Conservation (phyloP, 2,113 vertebrate species). For the Caranx melampygus region DNA sequence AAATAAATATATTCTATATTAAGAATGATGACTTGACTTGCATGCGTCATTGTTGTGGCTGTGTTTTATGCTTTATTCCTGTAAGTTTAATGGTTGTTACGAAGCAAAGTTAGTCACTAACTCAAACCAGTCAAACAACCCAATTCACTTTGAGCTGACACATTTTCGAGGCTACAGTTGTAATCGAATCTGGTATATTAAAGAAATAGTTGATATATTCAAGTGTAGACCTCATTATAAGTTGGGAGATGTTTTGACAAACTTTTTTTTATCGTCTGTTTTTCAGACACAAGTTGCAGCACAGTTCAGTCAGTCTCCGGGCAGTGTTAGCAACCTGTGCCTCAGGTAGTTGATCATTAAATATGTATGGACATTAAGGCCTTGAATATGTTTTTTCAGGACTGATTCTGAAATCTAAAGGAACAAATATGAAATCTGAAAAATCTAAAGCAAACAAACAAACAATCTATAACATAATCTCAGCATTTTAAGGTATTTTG, state of each 20-base stretch:
- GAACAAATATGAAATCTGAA: conserved; percentile 5
- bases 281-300: background rate
- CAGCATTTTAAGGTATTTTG: background rate
- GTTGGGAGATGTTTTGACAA: background rate
- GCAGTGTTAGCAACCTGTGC: conserved; percentile 6
- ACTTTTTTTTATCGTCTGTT: conserved; percentile 3
- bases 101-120: conserved; percentile 32
- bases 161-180: background rate
- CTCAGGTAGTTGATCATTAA: conserved; percentile 26
- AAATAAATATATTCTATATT: background rate
- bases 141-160: conserved; percentile 33
- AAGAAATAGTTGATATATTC: conserved; percentile 5
- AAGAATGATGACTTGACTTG: background rate
- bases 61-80: background rate
- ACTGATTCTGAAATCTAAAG: conserved; percentile 14
- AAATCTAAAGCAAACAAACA: no score
- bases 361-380: conserved; percentile 33
- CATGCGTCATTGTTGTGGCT: background rate
- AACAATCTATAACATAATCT: conserved; percentile 1
- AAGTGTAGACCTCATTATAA: conserved; percentile 27
- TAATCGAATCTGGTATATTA: conserved; percentile 19
- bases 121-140: conserved; percentile 19
- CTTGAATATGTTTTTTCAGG: conserved; percentile 2
- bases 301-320: background rate
- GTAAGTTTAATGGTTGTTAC: conserved; percentile 4